phyloP scores from a whole-genome alignment of 2,888 invertebrate species.

The Andrena hattorfiana region DNA sequence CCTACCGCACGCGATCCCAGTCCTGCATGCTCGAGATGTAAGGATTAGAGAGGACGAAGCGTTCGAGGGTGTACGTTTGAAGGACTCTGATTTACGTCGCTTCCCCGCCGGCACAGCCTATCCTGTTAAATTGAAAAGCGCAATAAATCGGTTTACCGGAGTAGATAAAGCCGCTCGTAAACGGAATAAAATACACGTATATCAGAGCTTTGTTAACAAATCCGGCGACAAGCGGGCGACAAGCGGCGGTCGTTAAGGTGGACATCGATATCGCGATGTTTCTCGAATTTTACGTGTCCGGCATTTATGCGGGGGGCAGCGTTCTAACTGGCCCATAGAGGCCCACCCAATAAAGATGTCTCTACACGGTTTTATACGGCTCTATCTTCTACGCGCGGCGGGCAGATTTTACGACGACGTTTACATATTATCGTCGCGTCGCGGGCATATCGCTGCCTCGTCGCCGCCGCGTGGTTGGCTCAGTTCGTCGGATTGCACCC shows the following conservation, averaged over 20 bases:
- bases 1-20: no score
- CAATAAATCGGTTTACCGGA: constrained; percentile 42
- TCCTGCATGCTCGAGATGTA: no score
- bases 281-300: constrained; percentile 59
- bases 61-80: background rate
- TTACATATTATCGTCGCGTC: constrained; percentile 71
- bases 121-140: constrained; percentile 34
- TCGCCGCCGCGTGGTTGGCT: constrained; percentile 18
- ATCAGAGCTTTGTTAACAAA: constrained; percentile 54
- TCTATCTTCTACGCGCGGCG: constrained; percentile 62
- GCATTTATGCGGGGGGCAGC: constrained; percentile 29
- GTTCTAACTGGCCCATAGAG: constrained; percentile 64
- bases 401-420: constrained; percentile 72
- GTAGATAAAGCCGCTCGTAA: constrained; percentile 48
- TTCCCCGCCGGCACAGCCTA: background rate
- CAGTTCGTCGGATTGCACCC: constrained; percentile 69
- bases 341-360: constrained; percentile 73
- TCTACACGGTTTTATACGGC: constrained; percentile 70
- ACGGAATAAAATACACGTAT: constrained; percentile 16
- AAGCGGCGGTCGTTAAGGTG: constrained; percentile 52
- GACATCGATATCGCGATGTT: constrained; percentile 51
- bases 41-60: no score
- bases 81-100: background rate
- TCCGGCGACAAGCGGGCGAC: constrained; percentile 21
- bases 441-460: constrained; percentile 51